Conservation (phyloP, 2,113 vertebrate genomes). For the Urocolius indicus region DNA sequence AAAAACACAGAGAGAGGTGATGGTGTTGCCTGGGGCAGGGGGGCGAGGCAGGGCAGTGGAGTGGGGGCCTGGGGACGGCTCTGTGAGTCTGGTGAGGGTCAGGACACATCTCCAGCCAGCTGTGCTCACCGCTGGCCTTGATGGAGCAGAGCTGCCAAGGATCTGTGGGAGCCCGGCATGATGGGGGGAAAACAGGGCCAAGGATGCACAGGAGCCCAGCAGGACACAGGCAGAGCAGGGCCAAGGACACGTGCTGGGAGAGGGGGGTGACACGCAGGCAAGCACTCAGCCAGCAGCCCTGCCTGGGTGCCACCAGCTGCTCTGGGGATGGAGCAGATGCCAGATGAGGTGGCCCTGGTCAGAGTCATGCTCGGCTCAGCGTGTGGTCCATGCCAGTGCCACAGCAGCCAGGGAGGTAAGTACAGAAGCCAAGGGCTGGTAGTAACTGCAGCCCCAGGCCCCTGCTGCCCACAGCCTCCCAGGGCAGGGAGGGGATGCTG, state of each 20-base stretch:
- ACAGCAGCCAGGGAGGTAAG: background rate
- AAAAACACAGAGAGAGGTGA: constrained; percentile 54
- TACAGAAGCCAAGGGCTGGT: background rate
- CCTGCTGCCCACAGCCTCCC: background rate
- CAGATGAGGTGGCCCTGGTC: background rate
- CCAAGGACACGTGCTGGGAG: background rate
- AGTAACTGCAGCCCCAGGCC: background rate
- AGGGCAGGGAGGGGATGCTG: background rate
- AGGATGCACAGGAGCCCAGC: accelerated
- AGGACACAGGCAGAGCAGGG: background rate
- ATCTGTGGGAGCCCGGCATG: accelerated
- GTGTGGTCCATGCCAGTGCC: background rate
- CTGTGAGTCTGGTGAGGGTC: accelerated
- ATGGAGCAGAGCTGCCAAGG: background rate
- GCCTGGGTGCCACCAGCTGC: background rate
- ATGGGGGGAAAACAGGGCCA: background rate
- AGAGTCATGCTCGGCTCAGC: accelerated
- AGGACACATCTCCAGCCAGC: background rate
- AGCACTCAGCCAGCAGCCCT: background rate
- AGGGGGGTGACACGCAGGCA: accelerated
- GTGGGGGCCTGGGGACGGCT: accelerated
- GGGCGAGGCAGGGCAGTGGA: background rate
- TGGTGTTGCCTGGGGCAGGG: constrained; percentile 38
- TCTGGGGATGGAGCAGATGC: background rate
- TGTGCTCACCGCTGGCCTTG: background rate